phyloP scores from a whole-genome alignment of 2,113 vertebrate species.

The Chaenocephalus aceratus region DNA sequence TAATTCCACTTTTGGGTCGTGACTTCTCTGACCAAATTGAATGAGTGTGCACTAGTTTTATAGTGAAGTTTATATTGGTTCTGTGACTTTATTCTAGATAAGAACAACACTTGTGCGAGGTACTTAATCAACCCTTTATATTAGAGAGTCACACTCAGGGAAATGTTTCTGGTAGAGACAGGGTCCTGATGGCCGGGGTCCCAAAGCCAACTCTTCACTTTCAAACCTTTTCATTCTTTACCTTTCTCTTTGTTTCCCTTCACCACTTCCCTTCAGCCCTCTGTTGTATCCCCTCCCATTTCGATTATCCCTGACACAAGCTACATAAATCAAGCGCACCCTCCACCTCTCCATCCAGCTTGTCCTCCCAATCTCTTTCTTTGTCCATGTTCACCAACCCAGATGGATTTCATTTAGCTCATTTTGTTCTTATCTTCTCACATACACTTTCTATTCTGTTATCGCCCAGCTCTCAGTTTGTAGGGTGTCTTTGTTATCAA shows the following conservation, averaged over 20 bases:
- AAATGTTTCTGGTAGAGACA: background rate
- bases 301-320: slow-evolving; percentile 63
- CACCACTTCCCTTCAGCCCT: slow-evolving; percentile 13
- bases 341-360: slow-evolving; percentile 30
- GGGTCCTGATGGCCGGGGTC: slow-evolving; percentile 1
- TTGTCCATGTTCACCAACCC: slow-evolving; percentile 5
- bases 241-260: slow-evolving; percentile 17
- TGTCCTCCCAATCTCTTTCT: slow-evolving; percentile 46
- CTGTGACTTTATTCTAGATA: slow-evolving; percentile 21
- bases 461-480: slow-evolving; percentile 9
- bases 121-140: slow-evolving; percentile 27
- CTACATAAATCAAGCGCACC: slow-evolving; percentile 63
- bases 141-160: slow-evolving; percentile 21
- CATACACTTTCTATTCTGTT: slow-evolving; percentile 16
- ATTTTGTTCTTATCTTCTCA: slow-evolving; percentile 55
- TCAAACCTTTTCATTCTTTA: background rate
- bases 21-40: background rate
- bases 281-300: slow-evolving; percentile 63
- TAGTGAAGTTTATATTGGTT: background rate
- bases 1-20: background rate
- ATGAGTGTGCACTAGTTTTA: background rate
- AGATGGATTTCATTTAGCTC: slow-evolving; percentile 51
- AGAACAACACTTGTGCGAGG: background rate
- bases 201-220: slow-evolving; percentile 12
- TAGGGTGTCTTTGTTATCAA: no score